Percentiles rank a stretch among this genome's conserved stretches.
Conservation (phyloP, 2,113 vertebrate genomes). For the Collichthys lucidus region DNA sequence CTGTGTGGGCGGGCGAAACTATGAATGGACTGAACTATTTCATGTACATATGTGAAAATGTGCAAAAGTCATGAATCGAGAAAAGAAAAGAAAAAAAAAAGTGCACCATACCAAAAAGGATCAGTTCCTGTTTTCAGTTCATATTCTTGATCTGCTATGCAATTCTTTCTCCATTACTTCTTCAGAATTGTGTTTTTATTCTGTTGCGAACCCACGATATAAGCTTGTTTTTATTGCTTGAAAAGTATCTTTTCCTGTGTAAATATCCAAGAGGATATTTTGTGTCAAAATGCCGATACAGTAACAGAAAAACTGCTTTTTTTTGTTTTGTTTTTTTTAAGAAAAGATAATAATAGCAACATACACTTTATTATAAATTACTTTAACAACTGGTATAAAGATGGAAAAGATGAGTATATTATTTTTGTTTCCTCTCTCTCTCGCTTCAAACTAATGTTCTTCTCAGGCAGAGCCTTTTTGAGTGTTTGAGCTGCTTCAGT, state of each 20-base stretch:
- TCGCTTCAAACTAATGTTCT: constrained; percentile 85
- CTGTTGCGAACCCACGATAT: constrained; percentile 87
- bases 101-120: constrained; percentile 92
- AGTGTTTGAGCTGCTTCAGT: constrained; percentile 92
- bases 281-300: constrained; percentile 84
- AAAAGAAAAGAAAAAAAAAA: constrained; percentile 5
- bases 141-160: constrained; percentile 95
- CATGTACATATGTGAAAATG: constrained; percentile 84
- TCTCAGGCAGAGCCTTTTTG: constrained; percentile 94
- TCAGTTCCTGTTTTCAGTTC: constrained; percentile 86
- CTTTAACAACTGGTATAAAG: constrained; percentile 88
- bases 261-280: constrained; percentile 82
- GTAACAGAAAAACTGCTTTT: constrained; percentile 76
- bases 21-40: constrained; percentile 82
- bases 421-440: constrained; percentile 72
- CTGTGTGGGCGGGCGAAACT: constrained; percentile 79
- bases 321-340: constrained; percentile 72
- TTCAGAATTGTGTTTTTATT: constrained; percentile 85
- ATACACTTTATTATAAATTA: constrained; percentile 88
- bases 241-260: constrained; percentile 86
- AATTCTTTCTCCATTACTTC: constrained; percentile 87
- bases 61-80: constrained; percentile 82
- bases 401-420: constrained; percentile 81
- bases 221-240: constrained; percentile 88
- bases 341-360: constrained; percentile 80